Evolutionary conservation across 2,797 vertebrate species (phyloP), one percentile per base, ranked within the genome.

Genomic region (Typhlichthys eigenmanni): DNA sequence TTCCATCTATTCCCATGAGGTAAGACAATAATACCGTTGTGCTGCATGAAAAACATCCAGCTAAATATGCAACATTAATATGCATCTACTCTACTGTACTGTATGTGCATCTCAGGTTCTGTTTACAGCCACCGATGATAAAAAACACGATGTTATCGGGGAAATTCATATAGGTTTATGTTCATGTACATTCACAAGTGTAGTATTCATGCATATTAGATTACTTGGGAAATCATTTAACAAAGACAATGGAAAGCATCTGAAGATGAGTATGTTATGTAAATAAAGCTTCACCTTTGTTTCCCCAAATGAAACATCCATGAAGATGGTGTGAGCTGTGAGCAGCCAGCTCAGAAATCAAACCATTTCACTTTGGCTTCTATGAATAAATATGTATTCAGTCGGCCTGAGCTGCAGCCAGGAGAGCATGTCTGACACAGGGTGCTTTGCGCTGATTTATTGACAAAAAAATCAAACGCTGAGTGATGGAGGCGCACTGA

Each of bases 401-500:
- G 73, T 79, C 68, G 51, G 69, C 78, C 82, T 46, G 61, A 79
- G 80, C 82, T 73, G 64, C 87, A 74, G 82, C 64, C 76, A 75
- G 76, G 75, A 71, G 80, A 89, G 84, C 87, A 90, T 85, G 85
- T 83, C 88, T 86, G 80, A 86, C 82, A 88, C 59, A 4, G 50
- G 60, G 83, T 85, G 79, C 81, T 88, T 88, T 85, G 80, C 38
- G 61, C 72, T 88, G 84, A 93, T 92, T 90, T 92, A 92, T 92
- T 89, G 89, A 91, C 86, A 85, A 87, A 90, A 90, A 89, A 81
- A 89, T 90, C 85, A 91, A 88, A 87, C 57, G n/a, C 62, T 87
- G 88, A 91, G 81, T 85, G 87, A 90, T 91, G 82, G 83, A 90
- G 76, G 84, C 60, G 12, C 66, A 34, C 71, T 38, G 80, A 83